Percentiles rank a stretch among this genome's conserved stretches.
Conservation (phyloP, 2,797 vertebrate genomes). For the Capromys pilorides region DNA sequence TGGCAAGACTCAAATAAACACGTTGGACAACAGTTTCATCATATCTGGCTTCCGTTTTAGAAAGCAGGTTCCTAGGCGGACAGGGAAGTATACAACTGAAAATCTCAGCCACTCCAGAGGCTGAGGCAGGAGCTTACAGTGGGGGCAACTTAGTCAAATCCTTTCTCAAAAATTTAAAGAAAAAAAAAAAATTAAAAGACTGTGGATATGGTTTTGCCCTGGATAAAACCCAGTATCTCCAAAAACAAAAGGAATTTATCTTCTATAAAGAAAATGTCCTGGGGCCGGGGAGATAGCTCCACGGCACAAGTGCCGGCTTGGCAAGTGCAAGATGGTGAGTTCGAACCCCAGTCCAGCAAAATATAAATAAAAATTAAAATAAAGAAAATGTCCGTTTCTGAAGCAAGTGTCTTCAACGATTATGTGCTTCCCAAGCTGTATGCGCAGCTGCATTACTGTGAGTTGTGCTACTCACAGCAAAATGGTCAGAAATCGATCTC, state of each 20-base stretch:
- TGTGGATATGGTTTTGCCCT: background rate
- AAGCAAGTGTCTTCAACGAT: too few species aligned
- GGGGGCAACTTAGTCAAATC: background rate
- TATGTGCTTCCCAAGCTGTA: too few species aligned
- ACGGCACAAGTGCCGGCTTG: too few species aligned
- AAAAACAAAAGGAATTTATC: background rate
- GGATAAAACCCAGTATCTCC: background rate
- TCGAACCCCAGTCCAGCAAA: too few species aligned
- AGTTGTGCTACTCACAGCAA: too few species aligned
- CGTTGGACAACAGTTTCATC: background rate
- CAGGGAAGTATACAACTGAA: background rate
- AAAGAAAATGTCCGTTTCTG: too few species aligned
- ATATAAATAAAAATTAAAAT: too few species aligned
- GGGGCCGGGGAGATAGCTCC: too few species aligned
- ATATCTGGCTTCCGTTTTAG: background rate
- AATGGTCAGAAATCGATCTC: too few species aligned
- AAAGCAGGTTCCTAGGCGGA: background rate
- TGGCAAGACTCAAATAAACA: background rate
- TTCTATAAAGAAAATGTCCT: background rate
- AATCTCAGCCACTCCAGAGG: background rate
- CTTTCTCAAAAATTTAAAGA: background rate
- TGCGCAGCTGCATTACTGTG: too few species aligned
- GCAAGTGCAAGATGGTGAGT: too few species aligned
- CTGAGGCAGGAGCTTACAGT: background rate
- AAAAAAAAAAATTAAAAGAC: background rate